Conservation (phyloP, 2,888 invertebrate genomes). For the Orthonychiurus folsomi region DNA sequence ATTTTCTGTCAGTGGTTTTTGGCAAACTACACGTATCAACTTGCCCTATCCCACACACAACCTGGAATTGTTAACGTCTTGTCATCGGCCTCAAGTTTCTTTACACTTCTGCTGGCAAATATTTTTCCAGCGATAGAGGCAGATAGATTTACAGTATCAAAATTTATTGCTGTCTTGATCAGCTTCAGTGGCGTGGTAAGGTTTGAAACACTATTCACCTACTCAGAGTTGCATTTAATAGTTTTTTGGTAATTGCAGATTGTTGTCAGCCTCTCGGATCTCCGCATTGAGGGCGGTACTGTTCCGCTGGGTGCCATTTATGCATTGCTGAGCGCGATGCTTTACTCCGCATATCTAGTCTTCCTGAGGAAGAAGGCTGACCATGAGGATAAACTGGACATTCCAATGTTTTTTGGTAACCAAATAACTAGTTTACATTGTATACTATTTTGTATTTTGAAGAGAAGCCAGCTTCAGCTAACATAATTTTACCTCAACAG, state of each 20-base stretch:
- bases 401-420: conserved; percentile 89
- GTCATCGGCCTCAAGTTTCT: conserved; percentile 79
- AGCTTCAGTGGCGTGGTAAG: conserved; percentile 71
- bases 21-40: conserved; percentile 85
- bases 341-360: conserved; percentile 83
- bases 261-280: conserved; percentile 66
- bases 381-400: conserved; percentile 86
- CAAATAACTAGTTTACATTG: conserved; percentile 18
- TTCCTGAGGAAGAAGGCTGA: conserved; percentile 76
- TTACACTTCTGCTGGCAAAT: conserved; percentile 77
- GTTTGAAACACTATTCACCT: conserved; percentile 38
- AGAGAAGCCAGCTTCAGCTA: too few relatives aligned
- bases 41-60: conserved; percentile 72
- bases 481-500: too few relatives aligned
- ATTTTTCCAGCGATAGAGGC: conserved; percentile 70
- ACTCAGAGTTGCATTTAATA: not conserved
- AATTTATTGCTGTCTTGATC: conserved; percentile 67
- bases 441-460: not conserved
- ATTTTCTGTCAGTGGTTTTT: conserved; percentile 76
- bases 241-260: conserved; percentile 48
- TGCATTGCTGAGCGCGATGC: conserved; percentile 75
- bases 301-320: conserved; percentile 70
- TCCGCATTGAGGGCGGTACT: conserved; percentile 53
- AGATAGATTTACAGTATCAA: conserved; percentile 79
- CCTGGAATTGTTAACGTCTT: conserved; percentile 80